A percentile compares a stretch with the other conserved stretches of the same genome.
Conservation (phyloP, 2,888 invertebrate species). For the Xanthorhoe spadicearia region DNA sequence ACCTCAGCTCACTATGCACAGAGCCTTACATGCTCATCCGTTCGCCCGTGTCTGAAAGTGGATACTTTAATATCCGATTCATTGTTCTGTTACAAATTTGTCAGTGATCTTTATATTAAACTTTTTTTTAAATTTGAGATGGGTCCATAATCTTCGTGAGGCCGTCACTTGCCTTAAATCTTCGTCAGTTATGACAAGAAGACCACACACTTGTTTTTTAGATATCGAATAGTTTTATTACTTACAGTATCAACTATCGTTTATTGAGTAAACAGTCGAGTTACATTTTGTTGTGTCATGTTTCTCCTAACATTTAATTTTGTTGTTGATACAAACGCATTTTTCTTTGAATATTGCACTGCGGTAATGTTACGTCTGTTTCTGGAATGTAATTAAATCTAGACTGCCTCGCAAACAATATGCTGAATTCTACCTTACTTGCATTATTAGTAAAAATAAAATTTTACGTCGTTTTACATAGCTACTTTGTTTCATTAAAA, state of each 20-base stretch:
- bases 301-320: constrained; percentile 35
- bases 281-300: constrained; percentile 43
- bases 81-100: constrained; percentile 85
- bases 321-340: constrained; percentile 32
- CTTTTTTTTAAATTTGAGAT: constrained; percentile 80
- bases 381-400: constrained; percentile 52
- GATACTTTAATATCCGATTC: constrained; percentile 84
- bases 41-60: constrained; percentile 80
- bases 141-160: constrained; percentile 79
- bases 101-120: constrained; percentile 84
- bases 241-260: constrained; percentile 23
- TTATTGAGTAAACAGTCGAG: constrained; percentile 30
- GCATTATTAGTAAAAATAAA: constrained; percentile 18
- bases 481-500: constrained; percentile 21
- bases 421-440: constrained; percentile 24
- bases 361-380: constrained; percentile 42
- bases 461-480: constrained; percentile 19
- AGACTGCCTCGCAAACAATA: constrained; percentile 40
- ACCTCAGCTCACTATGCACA: constrained; percentile 53
- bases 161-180: constrained; percentile 70
- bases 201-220: constrained; percentile 77
- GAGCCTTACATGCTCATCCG: constrained; percentile 70
- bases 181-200: constrained; percentile 66
- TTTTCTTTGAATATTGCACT: constrained; percentile 42
- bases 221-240: constrained; percentile 46